Evolutionary conservation across 2,888 invertebrate species (phyloP), one percentile per base, ranked within the genome.

Genomic region (Diarsia dahlii): DNA sequence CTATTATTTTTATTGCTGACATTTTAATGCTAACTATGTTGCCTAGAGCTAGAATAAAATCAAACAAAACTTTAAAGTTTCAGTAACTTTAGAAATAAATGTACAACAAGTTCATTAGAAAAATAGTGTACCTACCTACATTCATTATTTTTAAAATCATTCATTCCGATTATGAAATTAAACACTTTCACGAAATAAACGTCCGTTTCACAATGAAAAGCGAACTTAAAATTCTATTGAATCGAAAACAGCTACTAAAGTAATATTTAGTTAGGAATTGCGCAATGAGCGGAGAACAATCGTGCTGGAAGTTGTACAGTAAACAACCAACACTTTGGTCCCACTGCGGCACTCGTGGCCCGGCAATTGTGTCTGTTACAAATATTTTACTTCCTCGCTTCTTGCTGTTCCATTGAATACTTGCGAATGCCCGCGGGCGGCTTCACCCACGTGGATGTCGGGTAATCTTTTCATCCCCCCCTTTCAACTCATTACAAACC

Each of bases 261-360:
- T 54, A 66, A 66, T 80, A 56, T 78, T 73, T 60, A 64, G 3
- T n/a, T 64, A 52, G 56, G 4, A 60, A 48, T 79, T 60, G 46
- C 13, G 28, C 45, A 68, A 60, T 60, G 54, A 48, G 54, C 65
- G 46, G 46, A 34, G 50, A 60, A 81, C 60, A 54, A 74, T 65
- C 28, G 20, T 10, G 34, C 15, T 54, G 45, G 18, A 69, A 81
- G 54, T 81, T 68, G 28, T 56, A 65, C 34, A 54, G 65, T 52
- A 60, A 75, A 81, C 58, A 64, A n/a, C 18, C 8, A 60, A 65
- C 50, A 63, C 54, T 72, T 45, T 28, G 28, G n/a, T 34, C 2
- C 6, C 45, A 66, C 18, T 48, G 46, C 12, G 10, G 18, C n/a
- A 2, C 46, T 72, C 50, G 20, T 20, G 50, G 12, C n/a, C 13